A percentile compares a stretch with the other conserved stretches of the same genome.
These are phyloP conservation scores for Euleptes europaea DNA, from an alignment of 2,113 vertebrate species.

Conservation along the genomic window DNA sequence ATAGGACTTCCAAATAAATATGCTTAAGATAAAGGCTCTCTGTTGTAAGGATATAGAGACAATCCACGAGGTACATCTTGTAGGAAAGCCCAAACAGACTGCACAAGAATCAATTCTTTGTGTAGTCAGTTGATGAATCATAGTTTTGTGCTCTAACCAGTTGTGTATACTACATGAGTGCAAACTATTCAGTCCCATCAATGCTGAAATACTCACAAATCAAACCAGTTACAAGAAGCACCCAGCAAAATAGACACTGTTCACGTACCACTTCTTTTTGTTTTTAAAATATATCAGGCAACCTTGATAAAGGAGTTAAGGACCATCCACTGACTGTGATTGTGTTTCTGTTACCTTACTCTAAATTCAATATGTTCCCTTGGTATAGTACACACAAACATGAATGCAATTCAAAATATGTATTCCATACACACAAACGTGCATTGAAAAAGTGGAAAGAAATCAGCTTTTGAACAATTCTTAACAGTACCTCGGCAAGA, in stretches of 20 bases:
- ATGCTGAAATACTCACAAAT: background rate
- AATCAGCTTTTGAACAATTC: background rate
- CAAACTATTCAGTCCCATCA: background rate
- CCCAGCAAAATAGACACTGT: background rate
- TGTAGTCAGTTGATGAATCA: background rate
- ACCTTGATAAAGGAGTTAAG: background rate
- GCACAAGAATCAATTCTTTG: constrained; percentile 11
- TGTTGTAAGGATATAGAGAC: background rate
- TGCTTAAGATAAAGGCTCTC: background rate
- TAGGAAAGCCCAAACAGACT: background rate
- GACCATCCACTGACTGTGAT: too few species aligned
- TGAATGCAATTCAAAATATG: background rate
- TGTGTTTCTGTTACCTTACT: background rate
- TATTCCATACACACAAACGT: background rate
- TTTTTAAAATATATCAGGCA: background rate
- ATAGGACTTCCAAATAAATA: background rate
- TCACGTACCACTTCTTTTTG: background rate
- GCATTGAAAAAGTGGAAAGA: background rate
- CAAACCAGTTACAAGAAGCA: background rate
- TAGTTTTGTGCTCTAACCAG: rapidly evolving
- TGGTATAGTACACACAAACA: background rate
- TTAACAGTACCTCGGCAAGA: too few species aligned
- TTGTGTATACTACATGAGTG: background rate
- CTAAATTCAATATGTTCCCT: background rate
- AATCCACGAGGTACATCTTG: background rate